These are phyloP conservation scores for Anableps anableps DNA, from an alignment of 2,797 vertebrate species.

Conservation along the genomic window DNA sequence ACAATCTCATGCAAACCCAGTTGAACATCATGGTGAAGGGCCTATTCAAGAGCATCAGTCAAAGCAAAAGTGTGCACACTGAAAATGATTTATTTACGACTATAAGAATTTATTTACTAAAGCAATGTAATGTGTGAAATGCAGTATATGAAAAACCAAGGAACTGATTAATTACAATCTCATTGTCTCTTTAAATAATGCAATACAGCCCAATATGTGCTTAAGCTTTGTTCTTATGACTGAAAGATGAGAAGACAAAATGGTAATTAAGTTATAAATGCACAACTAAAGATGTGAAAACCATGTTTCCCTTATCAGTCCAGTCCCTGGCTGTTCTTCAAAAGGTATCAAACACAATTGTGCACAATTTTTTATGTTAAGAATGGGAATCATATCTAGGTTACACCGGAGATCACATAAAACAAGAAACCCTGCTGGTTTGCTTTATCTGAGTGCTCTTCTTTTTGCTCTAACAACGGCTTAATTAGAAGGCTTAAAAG, in stretches of 20 bases:
- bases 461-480: slow-evolving; percentile 37
- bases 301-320: slow-evolving; percentile 5
- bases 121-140: not conserved
- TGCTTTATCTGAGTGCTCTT: slow-evolving; percentile 40
- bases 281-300: slow-evolving; percentile 7
- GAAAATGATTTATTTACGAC: not conserved
- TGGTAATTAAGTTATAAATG: slow-evolving; percentile 17
- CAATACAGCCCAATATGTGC: not conserved
- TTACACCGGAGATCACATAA: slow-evolving; percentile 49
- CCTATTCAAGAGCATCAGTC: too few relatives aligned
- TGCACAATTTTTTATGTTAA: slow-evolving; percentile 18
- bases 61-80: too few relatives aligned
- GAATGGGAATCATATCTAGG: slow-evolving; percentile 49
- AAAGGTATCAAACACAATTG: slow-evolving; percentile 38
- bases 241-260: slow-evolving; percentile 21
- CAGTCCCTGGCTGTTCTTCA: slow-evolving; percentile 23
- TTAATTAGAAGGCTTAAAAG: slow-evolving; percentile 55
- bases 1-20: too few relatives aligned
- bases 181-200: slow-evolving; percentile 4
- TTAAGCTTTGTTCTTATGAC: not conserved
- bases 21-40: too few relatives aligned
- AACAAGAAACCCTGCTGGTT: slow-evolving; percentile 36
- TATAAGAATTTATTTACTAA: not conserved
- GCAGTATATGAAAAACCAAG: not conserved
- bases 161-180: not conserved